Base-by-base conservation (phyloP, 2,797 vertebrate species). In the Ambastaia sidthimunki region DNA sequence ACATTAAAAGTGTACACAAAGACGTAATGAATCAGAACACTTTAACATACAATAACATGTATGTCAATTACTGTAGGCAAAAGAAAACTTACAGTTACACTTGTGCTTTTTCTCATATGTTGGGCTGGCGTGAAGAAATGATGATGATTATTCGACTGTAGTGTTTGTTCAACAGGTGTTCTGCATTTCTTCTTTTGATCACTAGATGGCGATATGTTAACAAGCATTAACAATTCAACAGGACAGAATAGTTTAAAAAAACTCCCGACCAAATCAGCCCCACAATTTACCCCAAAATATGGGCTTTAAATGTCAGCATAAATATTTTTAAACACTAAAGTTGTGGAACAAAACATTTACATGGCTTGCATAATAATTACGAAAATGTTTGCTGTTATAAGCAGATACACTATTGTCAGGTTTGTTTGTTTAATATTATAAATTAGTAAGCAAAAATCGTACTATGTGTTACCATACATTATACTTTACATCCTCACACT, bases 171-270 rank as follows among this genome's bases (percentile, higher is more conserved):
- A 68, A 5, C 7, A 57, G n/a, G 19, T 66, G 16, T 57, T 21
- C 7, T 72, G 69, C 34, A 54, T 18, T 47, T 71, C 41, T 10
- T 44, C 15, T 19, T 65, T 23, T 55, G 31, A 12, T 23, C 77
- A 66, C 77, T 79, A 79, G 77, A 79, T 79, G 77, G 59, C 28
- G 31, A 31, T 5, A 34, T 62, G 19, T 52, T 71, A 54, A 28
- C 28, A 28, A 28, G 28, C 28, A 2, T 28, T 28, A 28, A 2
- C 28, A 28, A 28, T 28, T 28, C 28, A 28, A 28, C 28, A 28
- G 28, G 2, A 28, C 28, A 28, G 4, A 28, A 28, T 4, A 28
- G 28, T 28, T 28, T 28, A 2, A 28, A 28, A 28, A 28, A 2
- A 28, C 28, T 28, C 28, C 28, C 4, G 28, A 28, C 2, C 28